A percentile compares a stretch with the other conserved stretches of the same genome.
Evolutionary conservation across 2,113 vertebrate genomes (phyloP).

Genomic region (Saccopteryx leptura): DNA sequence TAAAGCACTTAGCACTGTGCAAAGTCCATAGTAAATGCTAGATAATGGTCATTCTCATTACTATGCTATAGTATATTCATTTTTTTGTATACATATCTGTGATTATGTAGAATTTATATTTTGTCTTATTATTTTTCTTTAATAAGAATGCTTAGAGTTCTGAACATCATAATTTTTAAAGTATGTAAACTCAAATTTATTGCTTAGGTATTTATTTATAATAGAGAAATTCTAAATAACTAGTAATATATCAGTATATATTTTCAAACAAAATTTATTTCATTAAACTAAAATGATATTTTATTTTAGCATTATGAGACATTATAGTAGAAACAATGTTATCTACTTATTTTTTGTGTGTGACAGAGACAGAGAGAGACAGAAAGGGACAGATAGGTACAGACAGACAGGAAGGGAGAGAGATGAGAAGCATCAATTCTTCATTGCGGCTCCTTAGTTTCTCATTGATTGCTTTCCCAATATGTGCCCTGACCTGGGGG

Average conservation of each 20-base stretch:
- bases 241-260: neutral
- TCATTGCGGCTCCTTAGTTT: too few species aligned
- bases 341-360: constrained; percentile 30
- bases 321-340: neutral
- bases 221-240: neutral
- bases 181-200: neutral
- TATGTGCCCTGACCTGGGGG: too few species aligned
- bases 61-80: neutral
- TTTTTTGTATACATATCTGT: neutral
- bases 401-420: too few species aligned
- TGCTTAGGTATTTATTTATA: neutral
- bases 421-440: too few species aligned
- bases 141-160: constrained; percentile 44
- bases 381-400: too few species aligned
- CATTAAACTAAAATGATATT: neutral
- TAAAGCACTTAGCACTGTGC: neutral
- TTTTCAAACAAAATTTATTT: constrained; percentile 47
- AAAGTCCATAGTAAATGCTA: constrained; percentile 14
- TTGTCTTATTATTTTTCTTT: constrained; percentile 39
- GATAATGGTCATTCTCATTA: neutral
- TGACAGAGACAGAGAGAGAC: too few species aligned
- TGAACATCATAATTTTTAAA: constrained; percentile 33
- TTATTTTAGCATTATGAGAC: neutral
- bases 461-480: too few species aligned
- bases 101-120: neutral